Evolutionary conservation across 2,888 invertebrate genomes (phyloP).

Genomic region (Melipona bicolor): DNA sequence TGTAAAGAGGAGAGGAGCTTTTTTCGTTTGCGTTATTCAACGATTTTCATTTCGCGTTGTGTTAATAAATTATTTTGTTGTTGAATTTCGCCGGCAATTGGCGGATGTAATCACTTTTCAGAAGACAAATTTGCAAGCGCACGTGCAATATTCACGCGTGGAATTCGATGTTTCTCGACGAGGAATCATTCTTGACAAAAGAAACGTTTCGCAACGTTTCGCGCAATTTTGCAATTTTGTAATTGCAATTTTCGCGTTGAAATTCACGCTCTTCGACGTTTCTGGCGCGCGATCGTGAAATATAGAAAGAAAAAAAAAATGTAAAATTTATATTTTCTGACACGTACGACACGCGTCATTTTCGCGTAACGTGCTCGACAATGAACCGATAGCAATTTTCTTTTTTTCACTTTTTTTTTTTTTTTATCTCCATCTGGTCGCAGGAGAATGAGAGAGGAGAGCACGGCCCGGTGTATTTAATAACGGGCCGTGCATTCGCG

Average conservation of each 20-base stretch:
- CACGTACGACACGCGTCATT: neutral
- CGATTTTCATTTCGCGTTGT: neutral
- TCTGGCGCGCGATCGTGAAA: neutral
- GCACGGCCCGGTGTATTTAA: neutral
- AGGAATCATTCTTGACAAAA: too few species aligned
- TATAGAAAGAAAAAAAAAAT: neutral
- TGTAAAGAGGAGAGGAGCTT: neutral
- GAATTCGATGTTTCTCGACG: too few species aligned
- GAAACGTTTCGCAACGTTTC: too few species aligned
- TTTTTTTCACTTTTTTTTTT: neutral
- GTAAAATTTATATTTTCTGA: neutral
- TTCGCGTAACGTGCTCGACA: neutral
- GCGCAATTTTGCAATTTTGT: neutral
- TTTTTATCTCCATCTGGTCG: neutral
- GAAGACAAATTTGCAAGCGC: too few species aligned
- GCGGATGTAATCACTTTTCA: too few species aligned
- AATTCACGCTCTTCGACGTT: neutral
- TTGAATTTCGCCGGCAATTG: too few species aligned
- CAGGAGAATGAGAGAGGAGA: neutral
- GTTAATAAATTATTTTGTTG: too few species aligned
- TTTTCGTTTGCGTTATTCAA: neutral
- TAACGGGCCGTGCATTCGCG: neutral
- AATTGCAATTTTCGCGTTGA: neutral
- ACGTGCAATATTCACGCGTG: too few species aligned
- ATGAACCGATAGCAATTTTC: neutral